Base-by-base conservation (phyloP, 2,113 vertebrate genomes). In the Lichenostomus cassidix region DNA sequence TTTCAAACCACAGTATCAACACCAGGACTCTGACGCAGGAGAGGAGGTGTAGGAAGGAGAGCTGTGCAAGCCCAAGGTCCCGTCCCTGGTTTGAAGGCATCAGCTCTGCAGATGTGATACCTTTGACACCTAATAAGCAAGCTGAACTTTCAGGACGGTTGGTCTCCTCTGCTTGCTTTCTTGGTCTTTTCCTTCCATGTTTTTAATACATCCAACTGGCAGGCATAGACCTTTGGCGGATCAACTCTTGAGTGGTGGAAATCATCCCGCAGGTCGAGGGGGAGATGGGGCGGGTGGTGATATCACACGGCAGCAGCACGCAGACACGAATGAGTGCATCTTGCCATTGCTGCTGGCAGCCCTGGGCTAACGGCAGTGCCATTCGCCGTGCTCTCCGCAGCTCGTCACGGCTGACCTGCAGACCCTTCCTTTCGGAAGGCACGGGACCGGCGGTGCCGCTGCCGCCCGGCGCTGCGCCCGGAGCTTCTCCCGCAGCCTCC, bases 321-420 rank as follows among this genome's bases (percentile, higher is more conserved):
- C 12, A 7, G 28, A 3, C 41, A 21, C 1, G 46, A 62, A 6
- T 2, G 53, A 17, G n/a, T 4, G 56, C 25, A 2, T 65, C 35
- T 52, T 24, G 50, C 19, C 10, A 0, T 4, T 28, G 9, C 1
- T 15, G 41, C 64, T 47, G 56, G 4, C 37, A 35, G 33, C 55
- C 10, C 44, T 2, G 17, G 15, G 10, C 1, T 2, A 9, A 25
- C 2, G 8, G 23, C 42, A 2, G 16, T 3, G 52, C 9, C 35
- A 0, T 10, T 9, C 9, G 20, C 11, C 12, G 1, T 2, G 65
- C 31, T 11, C 39, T 18, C 4, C 75, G 0, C 0, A 1, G 42
- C 58, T 7, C 4, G 31, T 24, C 64, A 0, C 4, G 11, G 24
- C 6, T 23, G 0, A 0, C 3, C 60, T 0, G 31, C 37, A 6